Evolutionary conservation across 2,113 vertebrate species (phyloP), one percentile per base, ranked within the genome.

Genomic region (Dermatemys mawii): DNA sequence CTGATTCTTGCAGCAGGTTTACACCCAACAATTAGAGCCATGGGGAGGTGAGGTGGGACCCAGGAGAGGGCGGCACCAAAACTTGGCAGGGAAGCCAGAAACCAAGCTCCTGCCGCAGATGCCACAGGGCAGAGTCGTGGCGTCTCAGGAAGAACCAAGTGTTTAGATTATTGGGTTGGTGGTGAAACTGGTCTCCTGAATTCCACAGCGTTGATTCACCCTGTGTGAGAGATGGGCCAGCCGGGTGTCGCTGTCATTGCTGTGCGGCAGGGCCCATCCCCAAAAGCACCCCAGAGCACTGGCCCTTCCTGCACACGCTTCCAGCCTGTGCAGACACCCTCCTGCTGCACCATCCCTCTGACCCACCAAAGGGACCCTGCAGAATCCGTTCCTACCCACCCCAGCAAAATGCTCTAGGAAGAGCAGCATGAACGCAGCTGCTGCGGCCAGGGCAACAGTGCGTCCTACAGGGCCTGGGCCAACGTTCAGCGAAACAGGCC

Each of bases 51-150:
- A 90, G 87, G 2, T 84, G 54, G 93, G 93, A 92, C 88, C 78
- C 80, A 67, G 49, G 57, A 70, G 93, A 79, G 94, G 96, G 96
- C 92, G 95, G 97, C 93, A 96, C 95, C 97, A 98, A 98, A 97
- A 98, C 97, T 98, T 98, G 97, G 98, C 98, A 97, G 83, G 73
- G n/a, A 51, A 81, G 93, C 94, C 94, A 97, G 97, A 98, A 97
- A 97, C 96, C 92, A 96, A 93, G 84, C 86, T 46, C 93, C 88
- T 86, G 91, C 93, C 93, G 91, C 90, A 92, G 91, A 78, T 90
- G 94, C 81, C 78, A 86, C 54, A 70, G 88, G 88, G 67, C 85
- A 41, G 96, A 38, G 48, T 41, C n/a, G 2, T 44, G 87, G 91
- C 7, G 35, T 73, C 88, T 60, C 76, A 46, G 51, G 85, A 80